phyloP scores from a whole-genome alignment of 2,113 vertebrate species.

The Amphiprion percula region DNA sequence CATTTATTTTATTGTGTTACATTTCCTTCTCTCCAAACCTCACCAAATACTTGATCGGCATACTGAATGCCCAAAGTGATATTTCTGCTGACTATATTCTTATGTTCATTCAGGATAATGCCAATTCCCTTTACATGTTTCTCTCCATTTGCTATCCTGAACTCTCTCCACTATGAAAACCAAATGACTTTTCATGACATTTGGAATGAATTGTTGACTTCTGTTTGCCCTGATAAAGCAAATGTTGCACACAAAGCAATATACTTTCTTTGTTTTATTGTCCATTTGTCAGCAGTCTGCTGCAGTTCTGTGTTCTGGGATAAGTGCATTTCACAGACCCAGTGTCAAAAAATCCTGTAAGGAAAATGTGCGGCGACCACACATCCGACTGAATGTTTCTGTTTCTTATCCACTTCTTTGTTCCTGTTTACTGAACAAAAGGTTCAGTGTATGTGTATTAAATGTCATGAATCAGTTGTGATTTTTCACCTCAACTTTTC shows the following conservation, averaged over 20 bases:
- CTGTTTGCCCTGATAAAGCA: constrained; percentile 13
- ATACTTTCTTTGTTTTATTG: constrained; percentile 30
- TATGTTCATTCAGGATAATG: not conserved
- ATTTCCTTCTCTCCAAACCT: not conserved
- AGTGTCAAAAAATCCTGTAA: constrained; percentile 19
- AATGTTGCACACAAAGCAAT: constrained; percentile 40
- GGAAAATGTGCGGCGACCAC: not conserved
- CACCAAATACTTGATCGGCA: not conserved
- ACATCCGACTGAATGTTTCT: not conserved
- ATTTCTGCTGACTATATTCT: no score
- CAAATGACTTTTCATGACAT: not conserved
- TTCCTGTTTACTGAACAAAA: not conserved
- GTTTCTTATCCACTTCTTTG: not conserved
- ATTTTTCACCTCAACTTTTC: not conserved
- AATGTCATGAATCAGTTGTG: not conserved
- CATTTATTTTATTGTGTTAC: constrained; percentile 3
- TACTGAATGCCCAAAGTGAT: not conserved
- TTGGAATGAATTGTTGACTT: constrained; percentile 13
- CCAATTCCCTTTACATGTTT: not conserved
- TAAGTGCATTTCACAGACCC: constrained; percentile 35
- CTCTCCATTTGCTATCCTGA: not conserved
- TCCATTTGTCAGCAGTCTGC: constrained; percentile 37
- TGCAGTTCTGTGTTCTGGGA: constrained; percentile 23
- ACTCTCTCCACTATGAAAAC: not conserved
- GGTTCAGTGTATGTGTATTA: not conserved